phyloP scores from a whole-genome alignment of 2,797 vertebrate species.

The Xiphophorus birchmanni region DNA sequence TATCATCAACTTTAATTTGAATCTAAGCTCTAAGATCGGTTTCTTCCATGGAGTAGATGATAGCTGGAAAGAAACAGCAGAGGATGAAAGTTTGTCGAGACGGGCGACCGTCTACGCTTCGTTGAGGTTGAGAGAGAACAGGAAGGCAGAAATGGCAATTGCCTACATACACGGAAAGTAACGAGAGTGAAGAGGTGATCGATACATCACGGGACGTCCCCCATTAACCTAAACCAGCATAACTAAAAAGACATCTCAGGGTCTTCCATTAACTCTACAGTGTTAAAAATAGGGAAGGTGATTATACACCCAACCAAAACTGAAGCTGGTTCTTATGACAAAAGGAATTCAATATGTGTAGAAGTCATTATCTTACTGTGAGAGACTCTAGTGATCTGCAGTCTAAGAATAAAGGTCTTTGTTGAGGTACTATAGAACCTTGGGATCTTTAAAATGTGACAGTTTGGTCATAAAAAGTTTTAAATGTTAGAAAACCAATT shows the following conservation, averaged over 20 bases:
- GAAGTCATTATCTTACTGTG: not conserved
- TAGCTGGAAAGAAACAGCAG: not conserved
- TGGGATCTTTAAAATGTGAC: not conserved
- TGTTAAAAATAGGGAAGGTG: not conserved
- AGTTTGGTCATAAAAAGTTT: not conserved
- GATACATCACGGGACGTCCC: not conserved
- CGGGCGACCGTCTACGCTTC: not conserved
- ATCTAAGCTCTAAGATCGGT: not conserved
- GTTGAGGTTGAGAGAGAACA: not conserved
- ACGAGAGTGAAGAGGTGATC: not conserved
- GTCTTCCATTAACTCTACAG: not conserved
- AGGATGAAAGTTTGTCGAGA: not conserved
- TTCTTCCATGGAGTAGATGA: not conserved
- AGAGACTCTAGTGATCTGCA: not conserved
- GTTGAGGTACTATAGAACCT: not conserved
- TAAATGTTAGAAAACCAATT: not conserved
- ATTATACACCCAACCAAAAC: not conserved
- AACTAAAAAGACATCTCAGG: not conserved
- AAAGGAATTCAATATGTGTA: not conserved
- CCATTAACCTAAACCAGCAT: not conserved
- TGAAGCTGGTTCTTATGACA: not conserved
- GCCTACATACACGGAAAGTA: not conserved
- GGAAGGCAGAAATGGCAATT: not conserved
- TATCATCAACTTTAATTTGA: not conserved
- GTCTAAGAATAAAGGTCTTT: not conserved